phyloP scores from a whole-genome alignment of 2,888 invertebrate genomes.

The Conops quadrifasciatus region DNA sequence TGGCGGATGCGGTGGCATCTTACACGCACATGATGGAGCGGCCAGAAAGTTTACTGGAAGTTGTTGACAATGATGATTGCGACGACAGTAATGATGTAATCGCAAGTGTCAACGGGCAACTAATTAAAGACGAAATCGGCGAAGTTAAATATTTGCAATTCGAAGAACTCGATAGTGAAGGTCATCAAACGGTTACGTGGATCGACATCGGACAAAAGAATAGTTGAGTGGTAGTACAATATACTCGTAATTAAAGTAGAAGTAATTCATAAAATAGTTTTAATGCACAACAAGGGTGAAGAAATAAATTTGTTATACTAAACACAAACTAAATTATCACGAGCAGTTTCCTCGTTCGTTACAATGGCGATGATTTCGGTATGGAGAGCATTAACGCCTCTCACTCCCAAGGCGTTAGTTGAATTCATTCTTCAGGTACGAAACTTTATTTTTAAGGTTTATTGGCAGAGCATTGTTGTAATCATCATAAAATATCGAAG shows the following conservation, averaged over 20 bases:
- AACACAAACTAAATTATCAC: background rate
- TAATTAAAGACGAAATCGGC: slow-evolving; percentile 47
- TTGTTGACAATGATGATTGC: slow-evolving; percentile 12
- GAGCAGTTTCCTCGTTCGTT: too few species aligned
- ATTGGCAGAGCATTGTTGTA: too few species aligned
- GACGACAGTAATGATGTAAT: slow-evolving; percentile 30
- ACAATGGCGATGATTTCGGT: background rate
- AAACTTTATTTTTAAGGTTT: too few species aligned
- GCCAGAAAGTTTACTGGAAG: slow-evolving; percentile 14
- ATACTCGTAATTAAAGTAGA: background rate
- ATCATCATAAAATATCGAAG: too few species aligned
- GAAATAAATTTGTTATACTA: slow-evolving; percentile 24
- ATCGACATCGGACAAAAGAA: slow-evolving; percentile 46
- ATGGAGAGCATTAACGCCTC: too few species aligned
- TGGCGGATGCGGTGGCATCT: background rate
- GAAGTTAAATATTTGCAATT: slow-evolving; percentile 51
- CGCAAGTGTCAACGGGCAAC: slow-evolving; percentile 40
- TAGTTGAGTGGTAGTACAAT: slow-evolving; percentile 35
- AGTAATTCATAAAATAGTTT: background rate
- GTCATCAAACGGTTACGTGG: slow-evolving; percentile 49
- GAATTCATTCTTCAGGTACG: too few species aligned
- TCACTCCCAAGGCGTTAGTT: too few species aligned
- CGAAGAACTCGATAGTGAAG: slow-evolving; percentile 49
- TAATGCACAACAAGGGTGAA: slow-evolving; percentile 10
- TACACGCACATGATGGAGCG: slow-evolving; percentile 30